Conservation (phyloP, 2,113 vertebrate genomes). For the Corydoras sp. region DNA sequence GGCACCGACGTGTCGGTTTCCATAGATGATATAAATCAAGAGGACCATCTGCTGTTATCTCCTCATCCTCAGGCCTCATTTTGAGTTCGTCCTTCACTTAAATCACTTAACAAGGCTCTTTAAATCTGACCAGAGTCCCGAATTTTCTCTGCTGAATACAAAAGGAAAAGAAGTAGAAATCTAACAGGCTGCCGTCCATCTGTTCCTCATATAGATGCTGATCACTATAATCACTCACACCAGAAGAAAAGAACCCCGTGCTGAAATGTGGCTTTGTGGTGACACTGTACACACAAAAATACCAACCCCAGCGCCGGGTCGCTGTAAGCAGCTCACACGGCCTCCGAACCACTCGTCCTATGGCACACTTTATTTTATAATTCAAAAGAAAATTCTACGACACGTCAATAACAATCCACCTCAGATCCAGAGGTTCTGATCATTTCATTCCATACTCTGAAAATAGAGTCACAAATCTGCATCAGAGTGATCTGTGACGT, state of each 20-base stretch:
- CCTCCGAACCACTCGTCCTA: too few species aligned
- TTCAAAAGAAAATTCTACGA: too few species aligned
- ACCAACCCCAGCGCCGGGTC: too few species aligned
- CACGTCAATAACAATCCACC: too few species aligned
- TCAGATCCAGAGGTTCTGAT: too few species aligned
- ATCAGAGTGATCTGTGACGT: too few species aligned
- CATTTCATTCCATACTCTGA: too few species aligned
- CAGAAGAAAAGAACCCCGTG: conserved; percentile 41
- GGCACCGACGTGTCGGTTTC: conserved; percentile 39
- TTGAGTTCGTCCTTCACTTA: conserved; percentile 37
- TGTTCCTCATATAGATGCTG: conserved; percentile 51
- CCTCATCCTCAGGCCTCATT: conserved; percentile 17
- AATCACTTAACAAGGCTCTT: conserved; percentile 32
- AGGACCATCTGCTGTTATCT: conserved; percentile 32
- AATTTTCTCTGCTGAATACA: neutral
- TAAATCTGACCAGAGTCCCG: conserved; percentile 15
- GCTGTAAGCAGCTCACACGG: too few species aligned
- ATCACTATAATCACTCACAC: conserved; percentile 52
- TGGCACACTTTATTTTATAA: too few species aligned
- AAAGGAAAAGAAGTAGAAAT: neutral
- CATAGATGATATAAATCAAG: conserved; percentile 24
- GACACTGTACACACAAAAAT: conserved; percentile 1
- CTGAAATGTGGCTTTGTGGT: conserved; percentile 43
- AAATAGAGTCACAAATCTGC: too few species aligned
- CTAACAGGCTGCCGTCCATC: conserved; percentile 45